Percentiles rank a stretch among this genome's conserved stretches.
Conservation (phyloP, 2,888 invertebrate species). For the Rhyacophila evoluta region DNA sequence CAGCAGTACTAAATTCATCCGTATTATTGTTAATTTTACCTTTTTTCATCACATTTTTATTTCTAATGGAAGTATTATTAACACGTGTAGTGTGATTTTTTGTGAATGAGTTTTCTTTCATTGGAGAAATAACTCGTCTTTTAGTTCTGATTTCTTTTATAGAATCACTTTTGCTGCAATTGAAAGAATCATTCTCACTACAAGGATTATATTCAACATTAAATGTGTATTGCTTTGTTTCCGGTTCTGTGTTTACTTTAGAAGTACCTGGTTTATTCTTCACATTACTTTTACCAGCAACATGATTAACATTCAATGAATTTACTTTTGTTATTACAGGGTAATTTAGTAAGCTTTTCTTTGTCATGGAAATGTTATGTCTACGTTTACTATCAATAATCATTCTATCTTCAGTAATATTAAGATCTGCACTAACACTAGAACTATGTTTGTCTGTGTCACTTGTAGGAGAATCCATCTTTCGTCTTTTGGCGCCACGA, state of each 20-base stretch:
- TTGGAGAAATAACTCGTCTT: background rate
- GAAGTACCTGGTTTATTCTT: background rate
- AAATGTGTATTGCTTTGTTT: background rate
- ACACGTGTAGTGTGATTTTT: background rate
- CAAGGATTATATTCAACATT: background rate
- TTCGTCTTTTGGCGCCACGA: background rate
- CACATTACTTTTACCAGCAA: background rate
- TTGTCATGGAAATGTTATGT: background rate
- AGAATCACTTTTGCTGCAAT: background rate
- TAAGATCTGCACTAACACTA: background rate
- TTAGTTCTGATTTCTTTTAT: background rate
- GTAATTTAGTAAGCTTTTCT: background rate
- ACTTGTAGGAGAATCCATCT: background rate
- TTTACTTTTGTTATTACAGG: background rate
- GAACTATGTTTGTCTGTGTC: background rate
- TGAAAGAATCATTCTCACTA: background rate
- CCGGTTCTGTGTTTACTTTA: background rate
- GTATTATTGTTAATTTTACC: too few relatives aligned
- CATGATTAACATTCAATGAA: background rate
- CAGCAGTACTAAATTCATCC: too few relatives aligned
- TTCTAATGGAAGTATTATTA: background rate
- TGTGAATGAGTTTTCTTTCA: background rate
- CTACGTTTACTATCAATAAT: background rate
- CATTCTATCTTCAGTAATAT: background rate
- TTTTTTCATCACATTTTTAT: background rate